These are phyloP conservation scores for Cladopsammia gracilis DNA, from an alignment of 64 coral and sea anemone genomes.

Conservation along the genomic window DNA sequence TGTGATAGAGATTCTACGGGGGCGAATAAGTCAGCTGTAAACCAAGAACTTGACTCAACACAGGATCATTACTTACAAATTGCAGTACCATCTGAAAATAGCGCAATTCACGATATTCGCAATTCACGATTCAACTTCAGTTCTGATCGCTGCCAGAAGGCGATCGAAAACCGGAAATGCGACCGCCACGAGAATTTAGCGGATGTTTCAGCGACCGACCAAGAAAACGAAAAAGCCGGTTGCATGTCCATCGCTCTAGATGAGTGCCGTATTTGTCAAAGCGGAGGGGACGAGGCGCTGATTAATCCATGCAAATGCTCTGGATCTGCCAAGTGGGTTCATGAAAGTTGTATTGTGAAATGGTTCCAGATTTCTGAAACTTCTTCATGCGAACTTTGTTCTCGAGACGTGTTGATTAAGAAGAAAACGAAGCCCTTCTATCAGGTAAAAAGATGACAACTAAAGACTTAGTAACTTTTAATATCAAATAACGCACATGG, in stretches of 20 bases:
- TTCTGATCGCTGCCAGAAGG: background rate
- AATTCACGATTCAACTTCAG: background rate
- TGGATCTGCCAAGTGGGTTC: constrained; percentile 90
- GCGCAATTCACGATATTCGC: background rate
- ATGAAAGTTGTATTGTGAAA: constrained; percentile 85
- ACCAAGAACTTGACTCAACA: constrained; percentile 1
- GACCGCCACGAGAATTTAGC: background rate
- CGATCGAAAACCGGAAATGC: constrained; percentile 20
- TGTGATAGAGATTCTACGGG: background rate
- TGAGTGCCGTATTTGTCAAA: constrained; percentile 93
- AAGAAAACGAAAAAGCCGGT: background rate
- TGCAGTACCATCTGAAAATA: background rate
- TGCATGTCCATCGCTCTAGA: background rate
- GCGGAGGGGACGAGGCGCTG: constrained; percentile 69
- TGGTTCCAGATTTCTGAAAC: constrained; percentile 91
- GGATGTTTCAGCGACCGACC: background rate
- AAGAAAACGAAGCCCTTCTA: constrained; percentile 86
- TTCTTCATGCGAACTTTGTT: constrained; percentile 89
- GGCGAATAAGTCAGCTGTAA: background rate
- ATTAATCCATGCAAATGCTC: constrained; percentile 91
- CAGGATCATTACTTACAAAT: background rate
- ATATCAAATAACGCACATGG: background rate
- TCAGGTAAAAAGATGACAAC: constrained; percentile 69
- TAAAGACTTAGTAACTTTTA: background rate
- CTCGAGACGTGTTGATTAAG: constrained; percentile 69